Evolutionary conservation across 2,888 invertebrate genomes (phyloP), one percentile per base, ranked within the genome.

Genomic region (Leptothorax acervorum): DNA sequence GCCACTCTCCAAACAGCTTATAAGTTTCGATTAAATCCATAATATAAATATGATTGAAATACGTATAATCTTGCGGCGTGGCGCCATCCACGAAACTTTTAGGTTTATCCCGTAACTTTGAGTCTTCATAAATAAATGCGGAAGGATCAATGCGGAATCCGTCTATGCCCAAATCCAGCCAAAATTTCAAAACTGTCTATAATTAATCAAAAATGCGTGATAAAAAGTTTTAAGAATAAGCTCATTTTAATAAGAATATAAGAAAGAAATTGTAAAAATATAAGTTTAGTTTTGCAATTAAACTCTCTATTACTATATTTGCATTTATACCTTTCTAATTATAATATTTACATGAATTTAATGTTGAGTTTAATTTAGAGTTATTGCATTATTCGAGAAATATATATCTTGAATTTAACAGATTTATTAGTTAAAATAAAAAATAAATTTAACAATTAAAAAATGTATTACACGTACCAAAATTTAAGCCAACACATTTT

Each of bases 101-200:
- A 1, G 96, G 97, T 93, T 97, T 97, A 93, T 97, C 96, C 0
- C 95, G 95, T 68, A 96, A 95, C 76, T 94, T 86, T 18, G 95
- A 95, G 39, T 95, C 95, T 95, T 97, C 97, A 86, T 96, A 97
- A 48, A 97, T 93, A 94, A 96, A 96, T 12, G 95, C 95, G 15
- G 97, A 96, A 2, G 98, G 97, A 92, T 98, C 98, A 55, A 99
- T 96, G 90, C 98, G 96, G 92, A 99, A 98, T 0, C 99, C 99
- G 92, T 97, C 97, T 0, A 98, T 96, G 0, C 98, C 98, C 91
- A 97, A 96, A 75, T 97, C 96, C 62, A 99, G 93, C 98, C 99
- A 99, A 92, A 97, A 98, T 88, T 95, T 96, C 39, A 98, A 93
- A 0, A 97, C 95, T 28, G 96, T 96, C 97, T 97, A 35, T 1